Evolutionary conservation across 2,888 invertebrate species (phyloP).

Genomic region (Phalera bucephala): DNA sequence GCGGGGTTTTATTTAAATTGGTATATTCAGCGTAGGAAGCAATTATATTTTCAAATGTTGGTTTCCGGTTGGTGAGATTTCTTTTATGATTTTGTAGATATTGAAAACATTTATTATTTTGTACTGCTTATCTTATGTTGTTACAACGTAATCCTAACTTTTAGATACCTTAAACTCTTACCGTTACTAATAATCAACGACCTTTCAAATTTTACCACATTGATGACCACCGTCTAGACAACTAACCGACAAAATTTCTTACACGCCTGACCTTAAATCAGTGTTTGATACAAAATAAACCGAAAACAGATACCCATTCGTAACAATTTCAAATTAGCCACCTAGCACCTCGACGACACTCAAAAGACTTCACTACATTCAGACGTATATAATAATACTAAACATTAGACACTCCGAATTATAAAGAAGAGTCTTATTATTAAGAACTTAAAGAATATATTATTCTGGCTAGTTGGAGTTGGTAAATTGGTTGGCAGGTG

Average conservation of each 20-base stretch:
- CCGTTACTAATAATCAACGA: background rate
- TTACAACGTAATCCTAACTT: background rate
- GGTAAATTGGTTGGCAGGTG: conserved; percentile 52
- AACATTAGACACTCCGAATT: conserved; percentile 5
- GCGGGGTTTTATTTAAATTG: conserved; percentile 36
- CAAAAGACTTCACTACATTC: conserved; percentile 47
- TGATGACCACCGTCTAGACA: conserved; percentile 2
- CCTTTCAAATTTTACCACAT: background rate
- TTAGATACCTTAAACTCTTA: background rate
- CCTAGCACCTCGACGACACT: conserved; percentile 41
- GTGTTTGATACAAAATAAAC: conserved; percentile 11
- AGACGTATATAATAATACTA: no score
- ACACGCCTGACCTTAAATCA: conserved; percentile 3
- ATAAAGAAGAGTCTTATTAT: conserved; percentile 6
- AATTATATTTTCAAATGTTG: no score
- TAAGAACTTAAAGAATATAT: conserved; percentile 10
- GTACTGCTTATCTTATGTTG: background rate
- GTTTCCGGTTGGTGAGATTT: no score
- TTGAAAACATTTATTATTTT: background rate
- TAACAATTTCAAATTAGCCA: conserved; percentile 37
- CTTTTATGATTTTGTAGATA: no score
- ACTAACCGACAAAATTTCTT: background rate
- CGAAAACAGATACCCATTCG: conserved; percentile 20
- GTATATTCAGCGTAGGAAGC: no score
- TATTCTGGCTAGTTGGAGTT: conserved; percentile 11